These are phyloP conservation scores for Patella ulyssiponensis DNA, from an alignment of 2,888 invertebrate genomes.

Conservation along the genomic window DNA sequence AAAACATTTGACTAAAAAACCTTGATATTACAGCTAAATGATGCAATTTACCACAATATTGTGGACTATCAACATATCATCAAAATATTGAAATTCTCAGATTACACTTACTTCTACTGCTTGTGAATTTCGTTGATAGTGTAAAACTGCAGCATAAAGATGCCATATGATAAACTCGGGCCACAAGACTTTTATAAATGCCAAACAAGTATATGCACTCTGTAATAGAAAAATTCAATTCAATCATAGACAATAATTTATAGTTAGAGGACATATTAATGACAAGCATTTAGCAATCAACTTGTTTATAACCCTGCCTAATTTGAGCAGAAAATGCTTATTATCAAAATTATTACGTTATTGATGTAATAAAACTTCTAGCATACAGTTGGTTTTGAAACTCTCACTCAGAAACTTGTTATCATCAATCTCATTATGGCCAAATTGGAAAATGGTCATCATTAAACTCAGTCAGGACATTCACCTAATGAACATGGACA, in stretches of 20 bases:
- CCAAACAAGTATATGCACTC: slow-evolving; percentile 84
- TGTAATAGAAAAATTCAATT: slow-evolving; percentile 67
- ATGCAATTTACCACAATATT: too few relatives aligned
- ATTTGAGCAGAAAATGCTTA: too few relatives aligned
- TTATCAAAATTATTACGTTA: too few relatives aligned
- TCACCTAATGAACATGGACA: too few relatives aligned
- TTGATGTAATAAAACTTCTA: neutral
- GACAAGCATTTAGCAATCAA: neutral
- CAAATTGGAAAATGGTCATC: neutral
- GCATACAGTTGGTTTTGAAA: neutral
- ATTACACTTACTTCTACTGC: slow-evolving; percentile 58
- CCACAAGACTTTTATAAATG: slow-evolving; percentile 93
- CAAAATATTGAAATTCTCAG: too few relatives aligned
- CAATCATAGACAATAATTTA: slow-evolving; percentile 53
- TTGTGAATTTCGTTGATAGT: slow-evolving; percentile 80
- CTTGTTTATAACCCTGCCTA: too few relatives aligned
- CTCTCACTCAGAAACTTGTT: neutral
- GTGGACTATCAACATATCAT: too few relatives aligned
- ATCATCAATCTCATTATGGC: neutral
- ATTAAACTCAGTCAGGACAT: too few relatives aligned
- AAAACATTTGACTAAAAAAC: too few relatives aligned
- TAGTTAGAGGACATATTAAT: neutral
- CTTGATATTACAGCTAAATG: too few relatives aligned
- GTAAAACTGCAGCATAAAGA: slow-evolving; percentile 86
- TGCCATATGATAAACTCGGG: slow-evolving; percentile 96